Conservation (phyloP, 2,797 vertebrate species). For the Protosalanx chinensis region DNA sequence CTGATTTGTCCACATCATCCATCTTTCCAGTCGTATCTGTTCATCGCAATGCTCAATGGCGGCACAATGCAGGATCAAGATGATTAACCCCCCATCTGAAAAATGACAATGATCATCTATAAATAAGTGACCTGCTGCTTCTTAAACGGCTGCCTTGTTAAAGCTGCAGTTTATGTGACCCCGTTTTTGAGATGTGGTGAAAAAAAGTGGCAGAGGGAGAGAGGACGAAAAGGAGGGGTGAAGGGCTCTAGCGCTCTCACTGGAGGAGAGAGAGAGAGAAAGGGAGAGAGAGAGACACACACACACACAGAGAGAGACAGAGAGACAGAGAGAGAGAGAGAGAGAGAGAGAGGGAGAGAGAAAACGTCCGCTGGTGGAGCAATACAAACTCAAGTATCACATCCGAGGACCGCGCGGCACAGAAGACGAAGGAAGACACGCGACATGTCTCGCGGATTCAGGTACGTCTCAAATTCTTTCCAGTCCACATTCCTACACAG, state of each 20-base stretch:
- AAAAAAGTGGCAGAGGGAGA: slow-evolving; percentile 11
- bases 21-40: not conserved
- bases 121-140: slow-evolving; percentile 11
- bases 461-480: slow-evolving; percentile 71
- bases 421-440: slow-evolving; percentile 65
- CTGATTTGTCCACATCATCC: slow-evolving; percentile 9
- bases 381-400: slow-evolving; percentile 73
- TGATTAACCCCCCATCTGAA: not conserved
- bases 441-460: slow-evolving; percentile 72
- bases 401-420: slow-evolving; percentile 68
- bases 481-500: not conserved
- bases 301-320: too few species aligned
- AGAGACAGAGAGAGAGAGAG: too few species aligned
- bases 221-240: slow-evolving; percentile 26
- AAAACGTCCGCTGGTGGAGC: slow-evolving; percentile 42
- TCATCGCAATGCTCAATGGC: not conserved
- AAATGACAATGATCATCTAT: not conserved
- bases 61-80: not conserved
- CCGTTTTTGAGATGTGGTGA: slow-evolving; percentile 18
- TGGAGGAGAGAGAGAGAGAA: slow-evolving; percentile 8
- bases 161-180: slow-evolving; percentile 14
- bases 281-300: not conserved
- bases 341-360: slow-evolving; percentile 7
- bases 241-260: slow-evolving; percentile 79
- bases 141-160: not conserved